These are phyloP conservation scores for Bergia sp. DNA, from an alignment of 92 coral and sea anemone species.

Conservation along the genomic window DNA sequence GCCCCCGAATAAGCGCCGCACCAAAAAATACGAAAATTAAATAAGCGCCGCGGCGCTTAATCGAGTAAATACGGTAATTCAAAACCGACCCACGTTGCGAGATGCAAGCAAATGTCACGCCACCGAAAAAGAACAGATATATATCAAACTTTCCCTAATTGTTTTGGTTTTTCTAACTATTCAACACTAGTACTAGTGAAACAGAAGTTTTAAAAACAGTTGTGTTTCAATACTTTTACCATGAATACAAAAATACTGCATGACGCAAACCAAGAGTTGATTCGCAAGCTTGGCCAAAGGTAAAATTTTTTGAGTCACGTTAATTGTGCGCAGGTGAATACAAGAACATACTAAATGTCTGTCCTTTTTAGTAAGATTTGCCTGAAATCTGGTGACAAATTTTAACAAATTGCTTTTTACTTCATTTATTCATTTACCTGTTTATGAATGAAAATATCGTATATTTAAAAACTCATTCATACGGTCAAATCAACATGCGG, in stretches of 20 bases:
- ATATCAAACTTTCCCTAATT: conserved; percentile 6
- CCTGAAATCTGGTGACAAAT: conserved; percentile 3
- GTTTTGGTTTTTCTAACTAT: not conserved
- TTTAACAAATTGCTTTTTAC: not conserved
- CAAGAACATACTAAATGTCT: not conserved
- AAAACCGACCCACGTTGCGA: not conserved
- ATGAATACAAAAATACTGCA: not conserved
- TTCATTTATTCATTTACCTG: not conserved
- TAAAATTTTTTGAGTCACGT: conserved; percentile 7
- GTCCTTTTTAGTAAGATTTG: conserved; percentile 3
- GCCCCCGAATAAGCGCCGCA: too few relatives aligned
- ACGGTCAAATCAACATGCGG: not conserved
- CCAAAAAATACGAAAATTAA: too few relatives aligned
- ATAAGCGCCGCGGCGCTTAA: too few relatives aligned
- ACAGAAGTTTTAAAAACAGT: conserved; percentile 4
- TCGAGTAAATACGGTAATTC: too few relatives aligned
- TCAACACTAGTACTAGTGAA: not conserved
- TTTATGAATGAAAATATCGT: not conserved
- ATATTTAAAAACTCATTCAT: not conserved
- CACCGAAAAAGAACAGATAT: conserved; percentile 7
- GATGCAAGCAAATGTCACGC: conserved; percentile 7
- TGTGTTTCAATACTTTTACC: conserved; percentile 6
- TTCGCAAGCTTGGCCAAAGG: conserved; percentile 2
- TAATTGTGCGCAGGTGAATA: conserved; percentile 9
- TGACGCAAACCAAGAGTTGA: not conserved